These are phyloP conservation scores for Agonopterix arenella DNA, from an alignment of 2,888 invertebrate species.

Conservation along the genomic window DNA sequence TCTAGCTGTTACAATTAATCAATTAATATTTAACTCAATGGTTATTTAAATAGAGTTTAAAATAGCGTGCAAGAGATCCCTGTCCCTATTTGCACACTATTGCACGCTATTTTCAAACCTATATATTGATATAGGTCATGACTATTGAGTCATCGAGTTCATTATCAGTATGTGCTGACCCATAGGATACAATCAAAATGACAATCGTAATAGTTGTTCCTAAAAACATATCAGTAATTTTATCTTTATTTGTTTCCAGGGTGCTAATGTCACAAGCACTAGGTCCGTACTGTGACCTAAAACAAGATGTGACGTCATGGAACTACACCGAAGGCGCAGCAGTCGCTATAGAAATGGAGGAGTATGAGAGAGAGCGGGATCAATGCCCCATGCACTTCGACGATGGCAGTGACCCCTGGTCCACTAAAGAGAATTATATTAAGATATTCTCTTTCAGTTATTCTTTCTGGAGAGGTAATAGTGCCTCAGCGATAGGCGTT, in stretches of 20 bases:
- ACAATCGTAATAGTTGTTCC: neutral
- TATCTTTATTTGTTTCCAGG: conserved; percentile 33
- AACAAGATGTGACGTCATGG: conserved; percentile 93
- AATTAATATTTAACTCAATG: too few relatives aligned
- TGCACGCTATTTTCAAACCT: too few relatives aligned
- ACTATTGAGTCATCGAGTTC: too few relatives aligned
- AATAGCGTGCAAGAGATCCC: too few relatives aligned
- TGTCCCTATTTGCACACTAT: too few relatives aligned
- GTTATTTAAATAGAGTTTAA: too few relatives aligned
- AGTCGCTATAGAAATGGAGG: conserved; percentile 92
- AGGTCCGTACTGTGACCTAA: conserved; percentile 93
- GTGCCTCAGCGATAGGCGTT: conserved; percentile 25
- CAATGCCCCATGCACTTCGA: conserved; percentile 99
- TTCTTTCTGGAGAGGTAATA: conserved; percentile 53
- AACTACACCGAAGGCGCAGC: conserved; percentile 95
- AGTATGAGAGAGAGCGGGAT: conserved; percentile 95
- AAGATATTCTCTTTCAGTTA: conserved; percentile 78
- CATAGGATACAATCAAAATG: neutral
- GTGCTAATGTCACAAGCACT: conserved; percentile 87
- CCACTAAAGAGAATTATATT: conserved; percentile 81
- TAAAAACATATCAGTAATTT: neutral
- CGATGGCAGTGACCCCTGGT: conserved; percentile 93
- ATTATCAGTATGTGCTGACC: too few relatives aligned
- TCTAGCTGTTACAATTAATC: too few relatives aligned
- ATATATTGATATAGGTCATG: too few relatives aligned